A percentile compares a stretch with the other conserved stretches of the same genome.
phyloP scores from a whole-genome alignment of 2,797 vertebrate genomes.

The Mallotus villosus region DNA sequence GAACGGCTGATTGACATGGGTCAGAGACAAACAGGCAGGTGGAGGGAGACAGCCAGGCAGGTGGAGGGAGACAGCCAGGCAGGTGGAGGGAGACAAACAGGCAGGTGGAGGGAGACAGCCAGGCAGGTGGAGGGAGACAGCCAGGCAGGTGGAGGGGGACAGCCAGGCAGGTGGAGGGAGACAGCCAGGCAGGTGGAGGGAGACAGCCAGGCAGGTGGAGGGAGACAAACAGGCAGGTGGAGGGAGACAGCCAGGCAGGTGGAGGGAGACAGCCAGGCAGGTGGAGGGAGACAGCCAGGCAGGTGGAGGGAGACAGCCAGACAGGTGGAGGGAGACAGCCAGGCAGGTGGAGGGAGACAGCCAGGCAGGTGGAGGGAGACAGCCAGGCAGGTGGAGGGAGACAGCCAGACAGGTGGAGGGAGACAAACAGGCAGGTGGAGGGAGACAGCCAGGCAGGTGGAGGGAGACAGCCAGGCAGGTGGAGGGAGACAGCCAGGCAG shows the following conservation, averaged over 20 bases:
- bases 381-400: background rate
- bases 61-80: background rate
- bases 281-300: background rate
- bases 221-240: too few relatives aligned
- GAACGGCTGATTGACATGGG: conserved; percentile 48
- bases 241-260: too few relatives aligned
- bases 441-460: background rate
- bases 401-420: too few relatives aligned
- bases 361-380: background rate
- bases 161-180: too few relatives aligned
- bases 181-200: background rate
- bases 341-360: background rate
- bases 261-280: background rate
- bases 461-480: too few relatives aligned
- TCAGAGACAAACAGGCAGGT: conserved; percentile 40
- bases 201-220: too few relatives aligned
- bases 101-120: background rate
- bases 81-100: too few relatives aligned
- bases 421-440: too few relatives aligned
- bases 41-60: background rate
- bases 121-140: background rate
- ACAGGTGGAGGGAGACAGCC: background rate
- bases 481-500: background rate
- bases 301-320: background rate
- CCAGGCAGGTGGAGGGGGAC: too few relatives aligned